These are phyloP conservation scores for Pimephales promelas DNA, from an alignment of 2,113 vertebrate species.

Conservation along the genomic window DNA sequence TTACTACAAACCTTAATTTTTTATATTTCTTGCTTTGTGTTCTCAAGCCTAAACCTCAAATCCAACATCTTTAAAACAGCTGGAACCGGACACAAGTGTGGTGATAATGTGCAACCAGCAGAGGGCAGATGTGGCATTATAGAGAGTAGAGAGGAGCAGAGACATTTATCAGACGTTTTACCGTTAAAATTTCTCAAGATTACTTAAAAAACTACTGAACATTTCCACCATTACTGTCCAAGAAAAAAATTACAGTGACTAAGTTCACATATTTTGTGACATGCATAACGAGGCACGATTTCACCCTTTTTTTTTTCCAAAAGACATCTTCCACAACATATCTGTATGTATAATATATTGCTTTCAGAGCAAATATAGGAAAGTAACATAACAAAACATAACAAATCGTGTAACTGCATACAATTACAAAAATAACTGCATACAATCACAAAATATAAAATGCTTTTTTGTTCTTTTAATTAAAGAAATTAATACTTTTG, in stretches of 20 bases:
- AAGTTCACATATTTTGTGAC: background rate
- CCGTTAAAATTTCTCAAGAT: background rate
- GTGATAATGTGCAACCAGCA: slow-evolving; percentile 11
- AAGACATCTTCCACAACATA: background rate
- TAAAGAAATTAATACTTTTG: background rate
- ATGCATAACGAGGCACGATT: background rate
- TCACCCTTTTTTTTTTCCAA: background rate
- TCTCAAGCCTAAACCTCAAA: background rate
- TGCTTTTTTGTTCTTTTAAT: background rate
- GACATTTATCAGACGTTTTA: background rate
- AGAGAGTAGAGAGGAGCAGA: too few species aligned
- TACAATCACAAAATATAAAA: background rate
- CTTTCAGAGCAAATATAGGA: background rate
- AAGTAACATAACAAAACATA: background rate
- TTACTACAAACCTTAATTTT: background rate
- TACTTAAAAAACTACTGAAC: background rate
- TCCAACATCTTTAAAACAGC: background rate
- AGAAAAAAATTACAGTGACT: background rate
- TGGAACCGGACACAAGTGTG: background rate
- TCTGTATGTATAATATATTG: background rate
- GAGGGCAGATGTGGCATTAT: slow-evolving; percentile 34
- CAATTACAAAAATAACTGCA: background rate
- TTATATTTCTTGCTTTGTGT: background rate
- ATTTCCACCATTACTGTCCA: background rate
- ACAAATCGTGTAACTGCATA: background rate